These are phyloP conservation scores for Smittia aterrima DNA, from an alignment of 2,888 invertebrate genomes.

Conservation along the genomic window DNA sequence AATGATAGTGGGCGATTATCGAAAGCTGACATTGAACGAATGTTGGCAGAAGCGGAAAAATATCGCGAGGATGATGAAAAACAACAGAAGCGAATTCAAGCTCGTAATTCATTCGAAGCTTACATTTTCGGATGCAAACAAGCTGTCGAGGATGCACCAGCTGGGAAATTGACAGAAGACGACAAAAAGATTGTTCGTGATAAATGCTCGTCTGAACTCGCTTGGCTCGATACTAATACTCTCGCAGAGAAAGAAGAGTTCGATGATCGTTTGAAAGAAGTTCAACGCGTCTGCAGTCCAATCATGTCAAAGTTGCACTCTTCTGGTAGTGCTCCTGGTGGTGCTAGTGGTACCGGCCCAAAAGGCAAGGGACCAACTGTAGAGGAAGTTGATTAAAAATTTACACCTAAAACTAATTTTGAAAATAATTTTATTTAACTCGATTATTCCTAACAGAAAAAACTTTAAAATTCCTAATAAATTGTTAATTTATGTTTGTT, in stretches of 20 bases:
- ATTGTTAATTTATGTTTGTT: too few species aligned
- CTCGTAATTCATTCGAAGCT: conserved; percentile 74
- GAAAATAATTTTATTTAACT: too few species aligned
- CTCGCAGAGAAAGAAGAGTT: conserved; percentile 76
- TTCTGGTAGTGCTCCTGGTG: conserved; percentile 54
- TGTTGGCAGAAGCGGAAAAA: conserved; percentile 77
- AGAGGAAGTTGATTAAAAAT: conserved; percentile 69
- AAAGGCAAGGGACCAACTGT: conserved; percentile 60
- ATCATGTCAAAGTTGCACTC: conserved; percentile 82
- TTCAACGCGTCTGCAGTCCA: conserved; percentile 73
- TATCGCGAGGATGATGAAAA: conserved; percentile 74
- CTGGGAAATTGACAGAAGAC: conserved; percentile 64
- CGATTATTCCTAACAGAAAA: too few species aligned
- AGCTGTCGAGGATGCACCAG: conserved; percentile 62
- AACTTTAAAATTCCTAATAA: too few species aligned
- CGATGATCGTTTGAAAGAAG: conserved; percentile 71
- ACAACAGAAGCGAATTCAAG: conserved; percentile 64
- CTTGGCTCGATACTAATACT: conserved; percentile 78
- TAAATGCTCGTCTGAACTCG: conserved; percentile 68
- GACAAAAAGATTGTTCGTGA: conserved; percentile 69
- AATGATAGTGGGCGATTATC: conserved; percentile 83
- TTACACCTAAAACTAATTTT: not conserved
- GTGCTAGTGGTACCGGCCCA: conserved; percentile 53
- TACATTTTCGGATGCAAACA: conserved; percentile 72
- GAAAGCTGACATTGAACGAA: conserved; percentile 83